Conservation (phyloP, 2,888 invertebrate genomes). For the Pseudanteris insignis region DNA sequence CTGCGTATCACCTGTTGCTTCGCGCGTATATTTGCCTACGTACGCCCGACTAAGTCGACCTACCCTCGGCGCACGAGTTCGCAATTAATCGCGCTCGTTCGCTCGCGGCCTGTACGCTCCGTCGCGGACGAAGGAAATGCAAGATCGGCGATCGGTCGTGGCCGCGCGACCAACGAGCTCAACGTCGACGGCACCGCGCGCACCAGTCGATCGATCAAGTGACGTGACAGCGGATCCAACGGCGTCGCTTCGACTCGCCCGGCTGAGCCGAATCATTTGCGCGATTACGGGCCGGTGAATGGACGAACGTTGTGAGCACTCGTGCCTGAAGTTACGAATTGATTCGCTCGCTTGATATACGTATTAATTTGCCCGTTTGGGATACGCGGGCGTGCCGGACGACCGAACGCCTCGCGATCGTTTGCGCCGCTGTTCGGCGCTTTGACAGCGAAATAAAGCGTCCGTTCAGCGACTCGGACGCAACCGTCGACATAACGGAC, state of each 20-base stretch:
- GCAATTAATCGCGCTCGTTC: no score
- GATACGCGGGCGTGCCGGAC: slow-evolving; percentile 25
- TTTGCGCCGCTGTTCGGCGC: slow-evolving; percentile 18
- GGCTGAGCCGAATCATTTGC: slow-evolving; percentile 29
- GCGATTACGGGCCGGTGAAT: slow-evolving; percentile 28
- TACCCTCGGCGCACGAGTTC: not conserved
- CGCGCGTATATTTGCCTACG: slow-evolving; percentile 25
- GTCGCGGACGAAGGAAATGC: not conserved
- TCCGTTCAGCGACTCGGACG: slow-evolving; percentile 20
- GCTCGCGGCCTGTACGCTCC: not conserved
- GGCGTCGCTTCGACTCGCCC: slow-evolving; percentile 25
- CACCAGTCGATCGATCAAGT: slow-evolving; percentile 34
- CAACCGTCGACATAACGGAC: slow-evolving; percentile 13
- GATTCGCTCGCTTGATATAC: slow-evolving; percentile 33
- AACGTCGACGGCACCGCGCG: slow-evolving; percentile 11
- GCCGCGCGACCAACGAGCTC: not conserved
- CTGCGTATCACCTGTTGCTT: slow-evolving; percentile 54
- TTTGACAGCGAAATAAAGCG: slow-evolving; percentile 19
- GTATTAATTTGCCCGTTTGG: slow-evolving; percentile 35
- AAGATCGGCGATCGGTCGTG: not conserved
- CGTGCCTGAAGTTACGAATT: slow-evolving; percentile 29
- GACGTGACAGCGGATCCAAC: slow-evolving; percentile 31
- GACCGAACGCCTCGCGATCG: slow-evolving; percentile 1
- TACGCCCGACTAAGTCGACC: not conserved
- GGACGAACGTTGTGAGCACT: slow-evolving; percentile 25